Evolutionary conservation across 2,888 invertebrate species (phyloP).

Genomic region (Dusona sp.): DNA sequence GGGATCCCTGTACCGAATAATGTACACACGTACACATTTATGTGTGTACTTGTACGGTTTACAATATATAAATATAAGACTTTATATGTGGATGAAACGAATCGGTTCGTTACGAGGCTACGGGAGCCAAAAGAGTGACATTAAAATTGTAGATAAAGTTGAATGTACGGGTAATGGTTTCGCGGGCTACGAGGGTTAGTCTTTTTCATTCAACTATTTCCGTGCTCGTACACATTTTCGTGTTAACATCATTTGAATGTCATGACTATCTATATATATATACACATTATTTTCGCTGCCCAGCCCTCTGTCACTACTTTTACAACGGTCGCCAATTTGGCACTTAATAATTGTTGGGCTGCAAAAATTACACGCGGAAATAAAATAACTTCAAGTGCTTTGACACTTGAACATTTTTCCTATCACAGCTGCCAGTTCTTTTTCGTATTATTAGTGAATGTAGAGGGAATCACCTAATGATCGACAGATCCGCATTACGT

Average conservation of each 20-base stretch:
- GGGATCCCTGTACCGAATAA: slow-evolving; percentile 14
- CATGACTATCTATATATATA: background rate
- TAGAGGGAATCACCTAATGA: too few relatives aligned
- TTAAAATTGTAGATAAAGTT: slow-evolving; percentile 47
- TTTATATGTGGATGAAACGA: slow-evolving; percentile 13
- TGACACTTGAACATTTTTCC: background rate
- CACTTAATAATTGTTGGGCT: background rate
- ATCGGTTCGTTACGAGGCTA: slow-evolving; percentile 60
- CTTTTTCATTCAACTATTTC: slow-evolving; percentile 20
- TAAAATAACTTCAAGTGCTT: background rate
- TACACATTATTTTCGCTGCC: background rate
- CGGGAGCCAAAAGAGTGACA: slow-evolving; percentile 56
- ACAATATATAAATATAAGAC: slow-evolving; percentile 6
- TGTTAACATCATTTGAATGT: slow-evolving; percentile 2
- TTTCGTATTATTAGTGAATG: too few relatives aligned
- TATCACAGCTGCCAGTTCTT: too few relatives aligned
- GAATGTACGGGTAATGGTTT: slow-evolving; percentile 53
- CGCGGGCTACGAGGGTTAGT: background rate
- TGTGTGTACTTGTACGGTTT: background rate
- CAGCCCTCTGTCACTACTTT: background rate
- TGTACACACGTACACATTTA: background rate
- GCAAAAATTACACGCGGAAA: background rate
- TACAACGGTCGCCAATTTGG: background rate
- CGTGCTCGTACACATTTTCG: background rate
- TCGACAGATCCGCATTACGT: too few relatives aligned